Evolutionary conservation across 2,888 invertebrate genomes (phyloP), one percentile per base, ranked within the genome.

Genomic region (Drepanosiphum platanoidis): DNA sequence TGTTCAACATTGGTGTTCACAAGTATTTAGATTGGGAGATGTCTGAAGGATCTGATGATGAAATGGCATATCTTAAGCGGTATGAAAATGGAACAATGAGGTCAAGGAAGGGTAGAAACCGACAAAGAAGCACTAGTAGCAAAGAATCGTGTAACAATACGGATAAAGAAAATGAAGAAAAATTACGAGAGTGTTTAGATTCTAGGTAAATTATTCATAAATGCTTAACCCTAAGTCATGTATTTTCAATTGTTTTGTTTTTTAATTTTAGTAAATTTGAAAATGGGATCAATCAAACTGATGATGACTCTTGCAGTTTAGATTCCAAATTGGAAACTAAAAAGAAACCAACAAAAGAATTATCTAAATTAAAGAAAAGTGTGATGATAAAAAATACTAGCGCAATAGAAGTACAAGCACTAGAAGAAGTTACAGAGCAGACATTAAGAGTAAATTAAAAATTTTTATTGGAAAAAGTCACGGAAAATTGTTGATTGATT

Each of bases 11-110:
- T 87, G 93, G 95, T 22, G 94, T 95, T 5, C 94, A 95, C 89
- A 94, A 95, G 88, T 96, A 95, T 90, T 92, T 96, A 87, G 95
- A 95, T 89, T 92, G 95, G 87, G 93, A 94, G 15, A 94, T 94
- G 1, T 95, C 95, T 36, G 96, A 96, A 89, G 91, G 91, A 86
- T 91, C 91, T 84, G 88, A 89, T 39, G 84, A 84, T 32, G 84
- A 84, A 84, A 84, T 84, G 84, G 84, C 84, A n/a, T 84, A 84
- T 68, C 84, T 84, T 52, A 84, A 84, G 30, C 52, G 84, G 9
- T 84, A 84, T 58, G 84, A 84, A 84, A 84, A 84, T 66, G 84
- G 84, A 84, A 84, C 84, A n/a, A 84, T 77, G 84, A 84, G 84
- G 22, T 84, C 84, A 27, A 84, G 84, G 15, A 84, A 77, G 39